Evolutionary conservation across 2,113 vertebrate species (phyloP).

Genomic region (Steatornis caripensis): DNA sequence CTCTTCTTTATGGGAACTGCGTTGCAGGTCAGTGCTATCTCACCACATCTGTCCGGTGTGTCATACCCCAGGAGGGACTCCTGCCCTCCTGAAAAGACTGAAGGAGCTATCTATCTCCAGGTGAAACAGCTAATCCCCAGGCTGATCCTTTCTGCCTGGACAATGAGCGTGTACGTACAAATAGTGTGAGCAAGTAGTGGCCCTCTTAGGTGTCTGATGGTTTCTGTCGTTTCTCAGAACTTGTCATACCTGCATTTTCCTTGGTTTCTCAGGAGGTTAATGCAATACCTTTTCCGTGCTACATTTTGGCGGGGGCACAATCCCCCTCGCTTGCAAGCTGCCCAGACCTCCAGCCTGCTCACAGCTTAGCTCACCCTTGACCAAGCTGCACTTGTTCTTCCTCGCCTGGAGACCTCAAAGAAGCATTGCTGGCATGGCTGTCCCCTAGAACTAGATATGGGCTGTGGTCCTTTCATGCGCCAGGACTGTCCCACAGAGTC

Average conservation of each 20-base stretch:
- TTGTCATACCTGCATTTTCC: not conserved
- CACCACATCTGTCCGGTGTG: not conserved
- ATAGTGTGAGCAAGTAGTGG: not conserved
- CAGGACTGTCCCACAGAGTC: not conserved
- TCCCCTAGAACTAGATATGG: accelerated
- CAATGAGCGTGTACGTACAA: not conserved
- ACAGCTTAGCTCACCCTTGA: not conserved
- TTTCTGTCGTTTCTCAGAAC: not conserved
- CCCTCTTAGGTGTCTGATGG: not conserved
- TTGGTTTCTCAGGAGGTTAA: not conserved
- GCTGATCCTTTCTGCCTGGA: not conserved
- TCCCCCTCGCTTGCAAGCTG: not conserved
- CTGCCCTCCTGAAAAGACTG: not conserved
- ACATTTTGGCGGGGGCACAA: not conserved
- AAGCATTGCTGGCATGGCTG: accelerated
- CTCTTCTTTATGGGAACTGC: accelerated
- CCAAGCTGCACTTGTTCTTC: not conserved
- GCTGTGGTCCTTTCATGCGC: accelerated
- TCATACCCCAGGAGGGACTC: not conserved
- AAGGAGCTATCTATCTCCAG: not conserved
- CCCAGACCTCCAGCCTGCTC: not conserved
- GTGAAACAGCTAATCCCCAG: not conserved
- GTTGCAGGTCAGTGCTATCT: not conserved
- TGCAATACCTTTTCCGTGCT: not conserved
- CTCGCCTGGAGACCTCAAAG: not conserved